A percentile compares a stretch with the other conserved stretches of the same genome.
Evolutionary conservation across 2,888 invertebrate species (phyloP).

Genomic region (Mallateleia sp.): DNA sequence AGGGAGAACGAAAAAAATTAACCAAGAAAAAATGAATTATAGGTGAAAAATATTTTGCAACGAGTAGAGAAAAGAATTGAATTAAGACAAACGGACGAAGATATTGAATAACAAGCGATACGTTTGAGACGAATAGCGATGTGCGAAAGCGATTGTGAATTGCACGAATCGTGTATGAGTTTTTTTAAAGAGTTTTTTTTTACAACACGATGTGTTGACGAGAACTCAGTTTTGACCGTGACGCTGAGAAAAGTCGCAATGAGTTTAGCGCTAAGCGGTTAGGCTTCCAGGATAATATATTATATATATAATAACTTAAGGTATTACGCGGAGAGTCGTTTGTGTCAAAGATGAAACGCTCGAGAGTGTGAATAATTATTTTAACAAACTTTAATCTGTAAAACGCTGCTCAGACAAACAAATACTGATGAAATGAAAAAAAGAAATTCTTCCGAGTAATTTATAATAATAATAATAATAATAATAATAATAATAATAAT

Average conservation of each 20-base stretch:
- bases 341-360: conserved; percentile 86
- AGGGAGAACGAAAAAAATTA: conserved; percentile 86
- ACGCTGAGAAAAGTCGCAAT: conserved; percentile 61
- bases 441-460: conserved; percentile 61
- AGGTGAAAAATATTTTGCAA: conserved; percentile 89
- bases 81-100: conserved; percentile 27
- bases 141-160: conserved; percentile 36
- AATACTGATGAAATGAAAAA: conserved; percentile 85
- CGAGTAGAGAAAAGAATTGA: conserved; percentile 85
- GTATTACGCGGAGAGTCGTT: conserved; percentile 82
- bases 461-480: conserved; percentile 36
- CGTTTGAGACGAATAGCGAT: conserved; percentile 48
- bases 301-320: conserved; percentile 88
- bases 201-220: conserved; percentile 62
- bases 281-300: conserved; percentile 89
- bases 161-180: conserved; percentile 58
- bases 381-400: conserved; percentile 87
- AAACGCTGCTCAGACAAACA: conserved; percentile 86
- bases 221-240: conserved; percentile 65
- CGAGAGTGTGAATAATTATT: conserved; percentile 89
- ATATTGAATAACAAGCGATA: conserved; percentile 28
- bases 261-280: conserved; percentile 86
- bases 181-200: conserved; percentile 64
- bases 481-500: conserved; percentile 48
- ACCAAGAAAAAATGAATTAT: conserved; percentile 17